Conservation (phyloP, 2,113 vertebrate genomes). For the Anolis sagrei region DNA sequence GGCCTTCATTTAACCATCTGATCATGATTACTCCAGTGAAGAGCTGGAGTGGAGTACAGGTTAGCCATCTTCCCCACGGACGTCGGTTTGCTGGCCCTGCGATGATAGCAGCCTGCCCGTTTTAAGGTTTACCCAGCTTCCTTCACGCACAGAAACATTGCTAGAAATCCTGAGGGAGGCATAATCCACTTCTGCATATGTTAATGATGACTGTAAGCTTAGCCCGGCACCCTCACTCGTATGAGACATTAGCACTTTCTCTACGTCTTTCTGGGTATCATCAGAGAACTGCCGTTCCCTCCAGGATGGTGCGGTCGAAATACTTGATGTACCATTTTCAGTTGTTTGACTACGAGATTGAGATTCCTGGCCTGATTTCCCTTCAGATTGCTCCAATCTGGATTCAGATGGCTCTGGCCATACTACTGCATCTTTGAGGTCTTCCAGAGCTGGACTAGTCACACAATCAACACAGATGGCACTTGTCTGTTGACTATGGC, state of each 20-base stretch:
- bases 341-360: not conserved
- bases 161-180: not conserved
- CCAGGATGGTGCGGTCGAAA: not conserved
- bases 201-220: not conserved
- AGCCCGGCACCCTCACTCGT: not conserved
- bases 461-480: not conserved
- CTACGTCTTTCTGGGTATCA: not conserved
- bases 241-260: not conserved
- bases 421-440: too few species aligned
- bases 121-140: slow-evolving; percentile 24
- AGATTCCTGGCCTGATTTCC: not conserved
- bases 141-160: not conserved
- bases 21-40: not conserved
- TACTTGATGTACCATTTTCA: not conserved
- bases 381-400: not conserved
- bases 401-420: not conserved
- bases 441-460: not conserved
- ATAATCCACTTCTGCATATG: not conserved
- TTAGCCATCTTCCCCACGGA: not conserved
- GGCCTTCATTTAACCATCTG: not conserved
- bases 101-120: slow-evolving; percentile 8
- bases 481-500: slow-evolving; percentile 18
- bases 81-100: not conserved
- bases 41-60: not conserved
- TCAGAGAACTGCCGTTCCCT: not conserved